Evolutionary conservation across 2,888 invertebrate genomes (phyloP), one percentile per base, ranked within the genome.

Genomic region (Mimas tiliae): DNA sequence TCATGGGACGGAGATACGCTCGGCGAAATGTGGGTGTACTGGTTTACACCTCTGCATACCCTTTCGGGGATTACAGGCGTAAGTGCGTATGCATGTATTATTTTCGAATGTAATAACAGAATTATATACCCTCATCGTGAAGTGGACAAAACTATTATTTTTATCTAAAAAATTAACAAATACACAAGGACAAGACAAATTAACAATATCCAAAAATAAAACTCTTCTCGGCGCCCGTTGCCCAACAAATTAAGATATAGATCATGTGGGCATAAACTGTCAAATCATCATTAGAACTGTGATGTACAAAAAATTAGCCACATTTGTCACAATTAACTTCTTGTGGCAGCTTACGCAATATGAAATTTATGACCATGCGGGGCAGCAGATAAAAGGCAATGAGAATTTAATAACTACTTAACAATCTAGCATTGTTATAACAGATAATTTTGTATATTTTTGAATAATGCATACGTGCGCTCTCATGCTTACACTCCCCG

Each of bases 211-310:
- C 58, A 21, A 58, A 58, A 38, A 58, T 58, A 58, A 42, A 42
- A 53, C 34, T 12, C 38, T 42, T 68, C 70, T 74, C 74, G 45
- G 14, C 45, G 75, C 75, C 76, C 74, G 65, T 55, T 62, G 72
- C 74, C 38, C 38, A 45, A 38, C 58, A 19, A 77, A 77, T 78
- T 78, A 77, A 69, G 64, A 74, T 70, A 69, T 65, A 67, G 66
- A 70, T 69, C 69, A 73, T 74, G 72, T 73, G 68, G 53, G 65
- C 45, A 67, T 65, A 67, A 64, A 69, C 67, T 64, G 73, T 71
- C 67, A 74, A 72, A 71, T 69, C 71, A 64, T 67, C 63, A 38
- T 65, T 58, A 58, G n/a, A 48, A 16, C n/a, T 8, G 34, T 42
- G 42, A 19, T 58, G 58, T 21, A 58, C 16, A 48, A 58, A 58